These are phyloP conservation scores for Eilema depressum DNA, from an alignment of 2,888 invertebrate species.

Conservation along the genomic window DNA sequence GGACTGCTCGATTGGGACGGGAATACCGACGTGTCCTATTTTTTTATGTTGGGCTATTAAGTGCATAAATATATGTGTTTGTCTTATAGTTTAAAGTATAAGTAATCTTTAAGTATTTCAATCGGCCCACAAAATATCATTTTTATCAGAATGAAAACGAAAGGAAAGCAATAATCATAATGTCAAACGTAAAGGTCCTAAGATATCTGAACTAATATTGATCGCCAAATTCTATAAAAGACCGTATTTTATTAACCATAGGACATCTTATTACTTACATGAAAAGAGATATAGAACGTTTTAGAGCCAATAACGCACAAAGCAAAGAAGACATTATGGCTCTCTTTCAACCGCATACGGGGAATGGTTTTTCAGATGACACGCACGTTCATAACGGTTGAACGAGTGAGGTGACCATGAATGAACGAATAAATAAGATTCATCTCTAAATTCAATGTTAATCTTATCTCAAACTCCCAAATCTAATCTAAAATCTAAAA, in stretches of 20 bases:
- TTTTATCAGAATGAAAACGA: too few species aligned
- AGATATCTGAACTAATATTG: not conserved
- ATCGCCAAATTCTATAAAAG: not conserved
- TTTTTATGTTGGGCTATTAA: too few species aligned
- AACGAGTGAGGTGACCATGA: slow-evolving; percentile 43
- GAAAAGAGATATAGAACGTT: slow-evolving; percentile 41
- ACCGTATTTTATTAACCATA: not conserved
- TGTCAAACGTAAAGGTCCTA: not conserved
- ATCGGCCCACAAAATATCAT: too few species aligned
- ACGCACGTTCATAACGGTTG: slow-evolving; percentile 49
- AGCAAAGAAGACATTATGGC: slow-evolving; percentile 50
- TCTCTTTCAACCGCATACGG: slow-evolving; percentile 37
- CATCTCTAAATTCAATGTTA: too few species aligned
- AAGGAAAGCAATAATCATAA: not conserved
- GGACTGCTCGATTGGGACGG: too few species aligned
- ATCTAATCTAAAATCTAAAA: too few species aligned
- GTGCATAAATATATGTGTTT: too few species aligned
- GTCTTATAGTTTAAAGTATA: too few species aligned
- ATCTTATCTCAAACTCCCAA: too few species aligned
- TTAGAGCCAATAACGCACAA: slow-evolving; percentile 48
- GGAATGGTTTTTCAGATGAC: slow-evolving; percentile 52
- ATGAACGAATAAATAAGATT: not conserved
- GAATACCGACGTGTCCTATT: too few species aligned
- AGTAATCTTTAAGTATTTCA: too few species aligned
- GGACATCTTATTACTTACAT: slow-evolving; percentile 21